Evolutionary conservation across 1,140 invertebrate species (phyloP), one percentile per base, ranked within the genome.

Genomic region (Drosophila truncata): DNA sequence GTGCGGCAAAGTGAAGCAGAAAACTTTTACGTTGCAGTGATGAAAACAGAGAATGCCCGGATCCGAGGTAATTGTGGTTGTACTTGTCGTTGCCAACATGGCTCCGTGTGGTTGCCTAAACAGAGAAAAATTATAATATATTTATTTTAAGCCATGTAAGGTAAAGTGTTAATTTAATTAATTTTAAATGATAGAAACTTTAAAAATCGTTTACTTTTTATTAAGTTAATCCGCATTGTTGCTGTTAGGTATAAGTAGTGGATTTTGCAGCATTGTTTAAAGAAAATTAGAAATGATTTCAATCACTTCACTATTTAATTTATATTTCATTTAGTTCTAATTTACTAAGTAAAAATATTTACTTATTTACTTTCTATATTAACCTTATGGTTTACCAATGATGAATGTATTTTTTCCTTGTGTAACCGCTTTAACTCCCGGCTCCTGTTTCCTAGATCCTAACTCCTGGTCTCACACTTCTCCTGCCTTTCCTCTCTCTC

Each of bases 1-100:
- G 86, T 95, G 94, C 10, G 96, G 96, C 74, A 97, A 94, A 62
- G 94, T 93, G 81, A 96, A 96, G 92, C 95, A 96, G 94, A 97
- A 96, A 66, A 97, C 94, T 94, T 96, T 96, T 58, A 95, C 94
- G 47, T 95, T 95, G 93, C 96, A 97, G 94, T 97, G 96, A 93
- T 97, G 95, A 93, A 96, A 96, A 94, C 96, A 97, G 85, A 97
- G 93, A 91, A 97, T 96, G 77, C 96, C 96, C 72, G 96, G 96
- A 95, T 96, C 96, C 80, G 91, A 92, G 82, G 91, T 92, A 91
- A 92, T 91, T 87, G 88, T 92, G 80, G 82, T 80, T 77, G 70
- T 79, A 76, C 61, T 79, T 61, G 71, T 73, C 60, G 82, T 76
- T 62, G 71, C 61, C 64, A 62, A 64, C 77, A 77, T 80, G 70